phyloP scores from a whole-genome alignment of 1,140 invertebrate species.

The Gerris buenoi region DNA sequence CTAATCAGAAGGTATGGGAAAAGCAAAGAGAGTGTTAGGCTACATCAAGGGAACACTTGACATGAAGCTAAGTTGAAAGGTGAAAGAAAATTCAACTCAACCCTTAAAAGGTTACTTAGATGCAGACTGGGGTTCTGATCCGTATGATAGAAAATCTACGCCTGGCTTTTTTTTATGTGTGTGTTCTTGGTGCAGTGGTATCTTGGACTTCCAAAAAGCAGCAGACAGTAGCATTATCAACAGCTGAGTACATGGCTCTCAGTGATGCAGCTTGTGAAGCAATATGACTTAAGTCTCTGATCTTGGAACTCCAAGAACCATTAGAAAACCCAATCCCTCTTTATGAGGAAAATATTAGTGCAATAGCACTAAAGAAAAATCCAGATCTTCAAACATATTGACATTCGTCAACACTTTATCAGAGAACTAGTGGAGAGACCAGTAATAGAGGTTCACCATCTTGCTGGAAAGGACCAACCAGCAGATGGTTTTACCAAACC shows the following conservation, averaged over 20 bases:
- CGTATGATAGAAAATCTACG: background rate
- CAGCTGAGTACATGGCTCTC: background rate
- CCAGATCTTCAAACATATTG: slow-evolving; percentile 6
- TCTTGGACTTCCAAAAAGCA: slow-evolving; percentile 6
- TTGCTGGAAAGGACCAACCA: slow-evolving; percentile 2
- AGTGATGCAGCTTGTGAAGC: background rate
- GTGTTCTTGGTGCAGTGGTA: background rate
- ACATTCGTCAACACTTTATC: slow-evolving; percentile 10
- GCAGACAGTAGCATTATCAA: background rate
- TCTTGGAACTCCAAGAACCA: background rate
- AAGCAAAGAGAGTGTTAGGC: background rate
- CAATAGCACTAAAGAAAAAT: background rate
- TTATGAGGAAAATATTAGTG: slow-evolving; percentile 19
- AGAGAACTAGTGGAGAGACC: slow-evolving; percentile 12
- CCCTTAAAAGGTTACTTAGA: background rate
- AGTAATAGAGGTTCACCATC: slow-evolving; percentile 10
- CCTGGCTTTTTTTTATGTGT: background rate
- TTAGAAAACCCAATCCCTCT: background rate
- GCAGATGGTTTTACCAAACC: slow-evolving; percentile 12
- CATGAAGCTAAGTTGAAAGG: background rate
- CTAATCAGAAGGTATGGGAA: background rate
- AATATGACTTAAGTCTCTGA: background rate
- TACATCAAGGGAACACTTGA: background rate
- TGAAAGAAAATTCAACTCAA: background rate
- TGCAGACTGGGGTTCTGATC: background rate